These are phyloP conservation scores for Drosophila funebris DNA, from an alignment of 1,140 invertebrate genomes.

Conservation along the genomic window DNA sequence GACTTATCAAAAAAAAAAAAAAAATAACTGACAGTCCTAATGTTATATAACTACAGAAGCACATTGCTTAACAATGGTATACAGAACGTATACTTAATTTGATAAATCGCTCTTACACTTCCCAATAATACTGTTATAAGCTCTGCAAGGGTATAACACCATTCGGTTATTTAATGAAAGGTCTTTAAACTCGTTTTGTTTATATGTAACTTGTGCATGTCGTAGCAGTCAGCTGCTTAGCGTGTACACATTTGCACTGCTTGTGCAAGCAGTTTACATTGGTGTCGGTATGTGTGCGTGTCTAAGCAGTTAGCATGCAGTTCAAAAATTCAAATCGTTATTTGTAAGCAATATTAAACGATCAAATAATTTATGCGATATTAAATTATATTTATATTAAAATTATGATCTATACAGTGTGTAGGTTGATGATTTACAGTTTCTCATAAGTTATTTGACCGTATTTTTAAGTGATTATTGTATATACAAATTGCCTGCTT, in stretches of 20 bases:
- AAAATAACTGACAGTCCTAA: too few species aligned
- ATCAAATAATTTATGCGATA: constrained; percentile 12
- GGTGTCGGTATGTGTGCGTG: constrained; percentile 13
- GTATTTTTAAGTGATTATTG: neutral
- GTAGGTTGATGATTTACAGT: neutral
- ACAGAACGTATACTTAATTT: neutral
- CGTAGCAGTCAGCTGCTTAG: constrained; percentile 27
- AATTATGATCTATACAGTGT: neutral
- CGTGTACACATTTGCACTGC: constrained; percentile 6
- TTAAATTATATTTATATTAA: neutral
- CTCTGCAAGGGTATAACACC: constrained; percentile 13
- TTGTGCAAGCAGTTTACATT: constrained; percentile 23
- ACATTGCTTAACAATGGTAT: too few species aligned
- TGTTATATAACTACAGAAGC: too few species aligned
- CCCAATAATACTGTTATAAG: neutral
- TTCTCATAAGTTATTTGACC: neutral
- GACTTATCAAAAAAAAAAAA: neutral
- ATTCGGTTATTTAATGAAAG: neutral
- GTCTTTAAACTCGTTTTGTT: neutral
- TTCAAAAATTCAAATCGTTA: neutral
- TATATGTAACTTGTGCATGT: constrained; percentile 8
- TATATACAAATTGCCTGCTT: constrained; percentile 30
- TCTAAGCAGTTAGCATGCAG: constrained; percentile 14
- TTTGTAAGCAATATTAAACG: neutral
- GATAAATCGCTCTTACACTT: neutral